phyloP scores from a whole-genome alignment of 2,797 vertebrate genomes.

The Acropternis orthonyx region DNA sequence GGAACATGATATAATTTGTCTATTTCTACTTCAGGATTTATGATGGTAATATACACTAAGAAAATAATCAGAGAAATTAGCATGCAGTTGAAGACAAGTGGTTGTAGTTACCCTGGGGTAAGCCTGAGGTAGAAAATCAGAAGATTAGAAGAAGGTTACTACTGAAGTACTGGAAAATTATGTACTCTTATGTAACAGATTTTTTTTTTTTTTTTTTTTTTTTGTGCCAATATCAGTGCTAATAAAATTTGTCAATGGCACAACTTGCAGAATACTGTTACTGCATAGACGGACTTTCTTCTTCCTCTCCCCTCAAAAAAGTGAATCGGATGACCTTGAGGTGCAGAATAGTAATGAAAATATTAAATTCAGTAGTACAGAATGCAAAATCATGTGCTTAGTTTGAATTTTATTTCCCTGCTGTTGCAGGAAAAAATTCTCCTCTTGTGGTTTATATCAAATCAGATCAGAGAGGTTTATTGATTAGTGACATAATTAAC shows the following conservation, averaged over 20 bases:
- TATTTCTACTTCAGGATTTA: background rate
- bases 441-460: background rate
- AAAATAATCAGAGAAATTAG: background rate
- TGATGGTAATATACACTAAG: background rate
- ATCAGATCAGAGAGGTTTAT: background rate
- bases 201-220: too few relatives aligned
- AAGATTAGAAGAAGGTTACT: background rate
- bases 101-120: background rate
- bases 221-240: background rate
- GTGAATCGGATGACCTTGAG: background rate
- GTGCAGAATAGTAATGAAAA: background rate
- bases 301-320: accelerated
- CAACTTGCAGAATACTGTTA: background rate
- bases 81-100: background rate
- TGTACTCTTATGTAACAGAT: background rate
- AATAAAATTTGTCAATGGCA: background rate
- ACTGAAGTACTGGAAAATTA: background rate
- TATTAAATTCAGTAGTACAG: background rate
- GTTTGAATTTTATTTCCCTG: background rate
- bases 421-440: background rate
- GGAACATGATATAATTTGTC: background rate
- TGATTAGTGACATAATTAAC: background rate
- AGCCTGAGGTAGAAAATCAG: background rate
- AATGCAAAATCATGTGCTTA: background rate
- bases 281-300: background rate